Evolutionary conservation across 2,888 invertebrate species (phyloP).

Genomic region (Pollenia labialis): DNA sequence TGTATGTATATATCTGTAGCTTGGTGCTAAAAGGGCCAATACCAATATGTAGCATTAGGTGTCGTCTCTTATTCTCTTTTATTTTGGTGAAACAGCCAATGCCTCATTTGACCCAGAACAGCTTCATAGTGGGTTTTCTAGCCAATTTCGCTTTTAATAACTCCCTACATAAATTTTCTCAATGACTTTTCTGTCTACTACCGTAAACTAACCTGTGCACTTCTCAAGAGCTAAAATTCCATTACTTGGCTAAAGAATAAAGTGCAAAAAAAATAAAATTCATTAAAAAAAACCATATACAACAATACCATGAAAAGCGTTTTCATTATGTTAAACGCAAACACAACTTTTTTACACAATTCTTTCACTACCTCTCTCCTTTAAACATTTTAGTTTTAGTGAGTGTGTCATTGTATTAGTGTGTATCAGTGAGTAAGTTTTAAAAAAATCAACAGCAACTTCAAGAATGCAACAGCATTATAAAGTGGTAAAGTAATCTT

Average conservation of each 20-base stretch:
- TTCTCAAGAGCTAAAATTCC: neutral
- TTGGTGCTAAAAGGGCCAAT: too few species aligned
- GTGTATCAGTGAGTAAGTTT: neutral
- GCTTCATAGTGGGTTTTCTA: too few species aligned
- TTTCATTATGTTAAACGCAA: constrained; percentile 31
- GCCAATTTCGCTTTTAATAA: too few species aligned
- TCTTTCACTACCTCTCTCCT: neutral
- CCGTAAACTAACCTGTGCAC: too few species aligned
- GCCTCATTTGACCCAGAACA: too few species aligned
- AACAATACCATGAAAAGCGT: constrained; percentile 6
- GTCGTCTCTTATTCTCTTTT: too few species aligned
- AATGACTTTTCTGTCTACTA: too few species aligned
- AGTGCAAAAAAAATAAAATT: neutral
- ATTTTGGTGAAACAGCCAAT: too few species aligned
- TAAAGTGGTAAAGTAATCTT: constrained; percentile 45
- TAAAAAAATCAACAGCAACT: neutral
- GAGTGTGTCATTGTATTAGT: neutral
- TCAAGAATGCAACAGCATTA: constrained; percentile 14
- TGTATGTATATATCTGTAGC: too few species aligned
- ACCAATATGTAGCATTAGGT: too few species aligned
- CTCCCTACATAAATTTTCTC: too few species aligned
- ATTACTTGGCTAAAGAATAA: constrained; percentile 4
- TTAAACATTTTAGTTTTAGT: neutral
- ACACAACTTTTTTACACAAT: neutral
- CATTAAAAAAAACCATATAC: neutral